Evolutionary conservation across 2,888 invertebrate genomes (phyloP).

Genomic region (Baronia brevicornis): DNA sequence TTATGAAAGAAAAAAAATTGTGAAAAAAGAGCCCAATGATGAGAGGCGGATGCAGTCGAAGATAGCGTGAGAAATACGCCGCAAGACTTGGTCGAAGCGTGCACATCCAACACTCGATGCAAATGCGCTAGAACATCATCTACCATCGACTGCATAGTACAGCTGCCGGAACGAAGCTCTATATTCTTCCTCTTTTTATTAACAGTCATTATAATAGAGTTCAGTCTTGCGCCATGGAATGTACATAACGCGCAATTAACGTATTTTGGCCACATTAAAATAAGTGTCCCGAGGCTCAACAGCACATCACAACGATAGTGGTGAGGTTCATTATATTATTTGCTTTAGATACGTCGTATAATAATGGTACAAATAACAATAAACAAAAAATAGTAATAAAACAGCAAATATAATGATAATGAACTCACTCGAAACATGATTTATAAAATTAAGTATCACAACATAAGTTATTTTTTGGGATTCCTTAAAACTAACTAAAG

Average conservation of each 20-base stretch:
- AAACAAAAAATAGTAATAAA: no score
- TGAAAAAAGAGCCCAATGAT: conserved; percentile 13
- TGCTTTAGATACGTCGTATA: no score
- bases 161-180: no score
- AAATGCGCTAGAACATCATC: conserved; percentile 52
- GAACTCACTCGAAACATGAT: no score
- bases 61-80: conserved; percentile 65
- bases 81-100: conserved; percentile 54
- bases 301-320: conserved; percentile 59
- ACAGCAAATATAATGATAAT: no score
- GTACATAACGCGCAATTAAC: conserved; percentile 22
- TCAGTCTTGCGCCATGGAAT: conserved; percentile 29
- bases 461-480: no score
- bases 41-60: conserved; percentile 24
- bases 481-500: no score
- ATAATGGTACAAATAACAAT: no score
- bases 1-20: no score
- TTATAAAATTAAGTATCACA: no score
- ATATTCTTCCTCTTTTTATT: conserved; percentile 51
- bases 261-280: conserved; percentile 61
- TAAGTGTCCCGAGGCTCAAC: conserved; percentile 46
- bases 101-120: conserved; percentile 70
- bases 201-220: conserved; percentile 46
- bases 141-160: conserved; percentile 28
- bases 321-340: no score